Percentiles rank a stretch among this genome's conserved stretches.
phyloP scores from a whole-genome alignment of 1,140 invertebrate species.

The Neodiprion pinetum region DNA sequence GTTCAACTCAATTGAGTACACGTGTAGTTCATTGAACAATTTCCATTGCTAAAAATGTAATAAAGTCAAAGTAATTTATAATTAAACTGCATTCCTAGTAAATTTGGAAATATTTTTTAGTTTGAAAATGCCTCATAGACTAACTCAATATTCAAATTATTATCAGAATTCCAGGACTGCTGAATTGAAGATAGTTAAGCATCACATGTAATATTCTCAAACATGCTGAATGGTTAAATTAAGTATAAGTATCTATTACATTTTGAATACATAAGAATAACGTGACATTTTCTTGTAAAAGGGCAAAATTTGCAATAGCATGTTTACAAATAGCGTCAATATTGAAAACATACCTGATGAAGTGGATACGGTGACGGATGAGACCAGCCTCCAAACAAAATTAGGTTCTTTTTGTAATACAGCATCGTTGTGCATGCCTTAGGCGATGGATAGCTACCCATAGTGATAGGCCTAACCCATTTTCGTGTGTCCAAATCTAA shows the following conservation, averaged over 20 bases:
- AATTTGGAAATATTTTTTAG: neutral
- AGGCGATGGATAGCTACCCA: slow-evolving; percentile 92
- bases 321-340: neutral
- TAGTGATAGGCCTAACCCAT: slow-evolving; percentile 82
- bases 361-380: slow-evolving; percentile 90
- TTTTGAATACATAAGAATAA: no score
- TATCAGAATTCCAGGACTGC: no score
- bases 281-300: no score
- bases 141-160: neutral
- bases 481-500: slow-evolving; percentile 85
- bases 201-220: no score
- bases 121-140: neutral
- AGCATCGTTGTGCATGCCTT: slow-evolving; percentile 95
- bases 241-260: no score
- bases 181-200: no score
- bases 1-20: slow-evolving; percentile 84
- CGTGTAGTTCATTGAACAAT: slow-evolving; percentile 92
- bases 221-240: no score
- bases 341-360: slow-evolving; percentile 72
- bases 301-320: no score
- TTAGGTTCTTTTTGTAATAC: slow-evolving; percentile 80
- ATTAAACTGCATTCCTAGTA: neutral
- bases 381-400: slow-evolving; percentile 96
- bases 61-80: slow-evolving; percentile 8
- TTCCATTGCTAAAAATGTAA: slow-evolving; percentile 67